Conservation (phyloP, 2,113 vertebrate species). For the Seriola aureovittata region DNA sequence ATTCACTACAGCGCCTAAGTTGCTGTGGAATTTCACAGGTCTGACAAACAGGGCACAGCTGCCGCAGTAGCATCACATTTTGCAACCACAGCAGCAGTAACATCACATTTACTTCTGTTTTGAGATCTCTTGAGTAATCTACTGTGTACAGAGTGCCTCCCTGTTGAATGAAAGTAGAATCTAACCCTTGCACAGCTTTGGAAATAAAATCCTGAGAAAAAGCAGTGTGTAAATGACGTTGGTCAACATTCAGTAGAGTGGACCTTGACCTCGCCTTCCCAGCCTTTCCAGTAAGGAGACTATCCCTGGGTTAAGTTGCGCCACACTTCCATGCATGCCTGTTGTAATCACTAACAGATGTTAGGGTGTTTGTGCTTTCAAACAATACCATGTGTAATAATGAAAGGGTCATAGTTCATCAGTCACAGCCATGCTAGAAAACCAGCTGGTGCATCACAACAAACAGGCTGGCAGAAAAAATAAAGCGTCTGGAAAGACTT, state of each 20-base stretch:
- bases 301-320: conserved; percentile 62
- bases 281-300: conserved; percentile 57
- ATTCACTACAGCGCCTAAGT: background rate
- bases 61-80: conserved; percentile 44
- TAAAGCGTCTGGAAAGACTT: conserved; percentile 24
- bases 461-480: conserved; percentile 49
- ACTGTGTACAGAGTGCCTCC: conserved; percentile 49
- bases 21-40: conserved; percentile 31
- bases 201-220: conserved; percentile 70
- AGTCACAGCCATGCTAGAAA: conserved; percentile 46
- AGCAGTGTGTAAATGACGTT: conserved; percentile 61
- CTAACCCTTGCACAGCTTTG: conserved; percentile 50
- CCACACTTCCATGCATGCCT: conserved; percentile 75
- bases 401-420: conserved; percentile 68
- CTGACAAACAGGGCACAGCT: conserved; percentile 44
- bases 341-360: conserved; percentile 80
- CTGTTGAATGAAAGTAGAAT: conserved; percentile 35
- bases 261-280: conserved; percentile 75
- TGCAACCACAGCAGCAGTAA: conserved; percentile 48
- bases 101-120: conserved; percentile 60
- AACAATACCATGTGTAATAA: conserved; percentile 41
- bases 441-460: conserved; percentile 69
- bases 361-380: conserved; percentile 57
- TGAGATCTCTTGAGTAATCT: conserved; percentile 59
- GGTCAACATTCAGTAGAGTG: conserved; percentile 62